A percentile compares a stretch with the other conserved stretches of the same genome.
phyloP scores from a whole-genome alignment of 1,140 invertebrate genomes.

The Paraescarpia echinospica region DNA sequence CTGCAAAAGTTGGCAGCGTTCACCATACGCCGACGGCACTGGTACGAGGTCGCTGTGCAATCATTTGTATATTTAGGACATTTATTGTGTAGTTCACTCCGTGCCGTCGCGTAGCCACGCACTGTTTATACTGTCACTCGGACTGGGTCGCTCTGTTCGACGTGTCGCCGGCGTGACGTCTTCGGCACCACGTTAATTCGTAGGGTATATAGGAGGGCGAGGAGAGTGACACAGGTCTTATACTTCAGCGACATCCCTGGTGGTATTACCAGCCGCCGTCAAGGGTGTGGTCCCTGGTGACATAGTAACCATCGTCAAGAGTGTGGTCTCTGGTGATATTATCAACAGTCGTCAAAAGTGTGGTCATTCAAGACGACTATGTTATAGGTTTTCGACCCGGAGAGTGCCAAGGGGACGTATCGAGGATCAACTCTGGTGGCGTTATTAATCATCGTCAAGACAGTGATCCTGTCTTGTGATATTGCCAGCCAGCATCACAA shows the following conservation, averaged over 20 bases:
- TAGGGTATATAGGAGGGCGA: not conserved
- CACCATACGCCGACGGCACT: not conserved
- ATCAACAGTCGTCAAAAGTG: too few species aligned
- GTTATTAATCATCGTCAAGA: too few species aligned
- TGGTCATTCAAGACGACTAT: too few species aligned
- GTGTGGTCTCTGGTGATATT: too few species aligned
- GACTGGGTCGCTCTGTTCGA: not conserved
- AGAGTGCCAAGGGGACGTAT: too few species aligned
- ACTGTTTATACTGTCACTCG: not conserved
- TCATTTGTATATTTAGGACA: not conserved
- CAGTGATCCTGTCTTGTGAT: too few species aligned
- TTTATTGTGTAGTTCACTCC: not conserved
- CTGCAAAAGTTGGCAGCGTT: not conserved
- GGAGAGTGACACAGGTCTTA: not conserved
- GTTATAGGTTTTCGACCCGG: too few species aligned
- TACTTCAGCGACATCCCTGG: not conserved
- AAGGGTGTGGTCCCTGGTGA: too few species aligned
- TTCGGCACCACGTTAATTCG: not conserved
- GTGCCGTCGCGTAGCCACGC: not conserved
- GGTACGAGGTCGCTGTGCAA: not conserved
- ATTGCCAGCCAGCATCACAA: too few species aligned
- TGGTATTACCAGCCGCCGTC: not conserved
- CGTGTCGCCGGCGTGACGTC: not conserved
- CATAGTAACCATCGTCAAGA: too few species aligned
- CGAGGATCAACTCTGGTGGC: too few species aligned